A percentile compares a stretch with the other conserved stretches of the same genome.
Conservation (phyloP, 2,113 vertebrate genomes). For the Probosciger aterrimus region DNA sequence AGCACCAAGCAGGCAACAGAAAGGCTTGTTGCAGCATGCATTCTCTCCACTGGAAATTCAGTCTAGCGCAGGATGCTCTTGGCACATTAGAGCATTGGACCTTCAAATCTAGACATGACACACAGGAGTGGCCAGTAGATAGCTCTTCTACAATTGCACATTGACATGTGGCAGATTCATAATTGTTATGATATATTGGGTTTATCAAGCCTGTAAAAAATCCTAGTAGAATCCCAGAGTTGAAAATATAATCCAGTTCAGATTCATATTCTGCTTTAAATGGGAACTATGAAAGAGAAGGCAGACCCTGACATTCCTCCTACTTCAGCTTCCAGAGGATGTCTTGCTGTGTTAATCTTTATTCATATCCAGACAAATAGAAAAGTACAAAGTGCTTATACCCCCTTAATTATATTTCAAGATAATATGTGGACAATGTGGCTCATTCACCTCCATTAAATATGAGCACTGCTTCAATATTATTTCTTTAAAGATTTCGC, state of each 20-base stretch:
- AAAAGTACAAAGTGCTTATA: neutral
- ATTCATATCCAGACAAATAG: neutral
- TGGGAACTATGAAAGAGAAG: neutral
- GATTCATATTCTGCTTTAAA: neutral
- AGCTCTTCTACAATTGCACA: rapidly evolving
- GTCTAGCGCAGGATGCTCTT: neutral
- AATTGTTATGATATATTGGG: neutral
- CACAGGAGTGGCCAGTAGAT: neutral
- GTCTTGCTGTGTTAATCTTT: neutral
- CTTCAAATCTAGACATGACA: neutral
- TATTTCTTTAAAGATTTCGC: neutral
- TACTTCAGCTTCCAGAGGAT: neutral
- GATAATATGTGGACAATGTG: neutral
- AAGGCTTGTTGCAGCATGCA: neutral
- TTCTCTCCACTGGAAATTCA: neutral
- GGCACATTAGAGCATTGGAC: neutral
- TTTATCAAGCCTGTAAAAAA: neutral
- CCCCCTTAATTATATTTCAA: neutral
- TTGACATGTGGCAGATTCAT: neutral
- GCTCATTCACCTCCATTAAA: neutral
- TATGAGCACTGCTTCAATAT: neutral
- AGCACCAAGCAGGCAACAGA: neutral
- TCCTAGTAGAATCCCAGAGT: neutral
- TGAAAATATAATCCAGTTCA: neutral
- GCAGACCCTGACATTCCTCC: neutral